Evolutionary conservation across 2,113 vertebrate genomes (phyloP).

Genomic region (Esox niger): DNA sequence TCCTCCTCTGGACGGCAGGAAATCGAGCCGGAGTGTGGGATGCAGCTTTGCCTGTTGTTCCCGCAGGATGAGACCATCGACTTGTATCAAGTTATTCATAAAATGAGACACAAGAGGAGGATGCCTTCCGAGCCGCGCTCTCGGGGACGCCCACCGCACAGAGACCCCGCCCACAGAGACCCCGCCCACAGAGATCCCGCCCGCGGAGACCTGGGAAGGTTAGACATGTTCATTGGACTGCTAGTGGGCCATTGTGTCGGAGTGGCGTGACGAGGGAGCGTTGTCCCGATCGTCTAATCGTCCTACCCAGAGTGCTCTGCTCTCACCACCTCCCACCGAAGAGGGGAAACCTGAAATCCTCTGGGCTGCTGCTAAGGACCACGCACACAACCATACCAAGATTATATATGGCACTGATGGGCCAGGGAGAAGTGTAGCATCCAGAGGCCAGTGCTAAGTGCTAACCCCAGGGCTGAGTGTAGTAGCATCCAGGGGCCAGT

Average conservation of each 20-base stretch:
- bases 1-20: constrained; percentile 73
- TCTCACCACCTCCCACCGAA: background rate
- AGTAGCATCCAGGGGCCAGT: background rate
- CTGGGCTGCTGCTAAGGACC: background rate
- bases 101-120: constrained; percentile 95
- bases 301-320: background rate
- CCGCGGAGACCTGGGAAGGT: constrained; percentile 99
- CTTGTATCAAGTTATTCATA: constrained; percentile 95
- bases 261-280: constrained; percentile 85
- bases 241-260: constrained; percentile 86
- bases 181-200: constrained; percentile 87
- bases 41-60: constrained; percentile 93
- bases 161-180: constrained; percentile 91
- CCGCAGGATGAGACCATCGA: constrained; percentile 97
- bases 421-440: background rate
- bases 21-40: constrained; percentile 92
- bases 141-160: constrained; percentile 85
- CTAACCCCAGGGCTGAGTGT: background rate
- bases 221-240: constrained; percentile 98
- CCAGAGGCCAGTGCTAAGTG: background rate
- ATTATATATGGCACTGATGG: no score
- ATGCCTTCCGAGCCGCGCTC: constrained; percentile 92
- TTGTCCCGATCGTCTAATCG: background rate
- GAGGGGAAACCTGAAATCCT: background rate
- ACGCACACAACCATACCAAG: no score